Conservation (phyloP, 2,888 invertebrate species). For the Ophion obscuratus region DNA sequence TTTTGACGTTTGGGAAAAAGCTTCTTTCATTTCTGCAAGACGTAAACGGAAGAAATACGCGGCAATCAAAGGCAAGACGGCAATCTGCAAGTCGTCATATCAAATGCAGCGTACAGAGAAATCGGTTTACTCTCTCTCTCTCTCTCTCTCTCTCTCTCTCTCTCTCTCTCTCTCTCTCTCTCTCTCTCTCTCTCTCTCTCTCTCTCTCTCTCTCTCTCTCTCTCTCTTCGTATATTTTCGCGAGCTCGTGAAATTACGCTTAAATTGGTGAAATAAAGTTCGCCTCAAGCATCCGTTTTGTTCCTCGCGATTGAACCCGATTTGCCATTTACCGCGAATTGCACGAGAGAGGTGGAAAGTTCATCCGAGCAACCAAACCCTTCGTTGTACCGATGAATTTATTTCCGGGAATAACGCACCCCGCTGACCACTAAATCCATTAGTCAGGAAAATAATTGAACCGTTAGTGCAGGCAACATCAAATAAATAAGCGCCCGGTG, state of each 20-base stretch:
- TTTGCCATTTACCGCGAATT: slow-evolving; percentile 35
- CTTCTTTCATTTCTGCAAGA: background rate
- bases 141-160: slow-evolving; percentile 34
- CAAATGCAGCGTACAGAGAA: slow-evolving; percentile 1
- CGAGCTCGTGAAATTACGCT: background rate
- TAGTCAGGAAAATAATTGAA: slow-evolving; percentile 40
- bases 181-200: slow-evolving; percentile 18
- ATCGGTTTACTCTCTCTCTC: slow-evolving; percentile 19
- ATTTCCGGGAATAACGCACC: slow-evolving; percentile 17
- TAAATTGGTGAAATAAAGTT: slow-evolving; percentile 52
- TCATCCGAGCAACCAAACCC: background rate
- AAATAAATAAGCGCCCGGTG: slow-evolving; percentile 29
- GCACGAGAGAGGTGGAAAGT: slow-evolving; percentile 5
- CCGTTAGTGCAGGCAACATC: slow-evolving; percentile 23
- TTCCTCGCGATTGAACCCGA: slow-evolving; percentile 34
- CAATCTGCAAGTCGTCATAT: slow-evolving; percentile 37
- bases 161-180: slow-evolving; percentile 34
- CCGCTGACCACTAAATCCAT: slow-evolving; percentile 31
- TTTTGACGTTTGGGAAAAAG: background rate
- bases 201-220: slow-evolving; percentile 18
- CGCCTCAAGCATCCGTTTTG: slow-evolving; percentile 7
- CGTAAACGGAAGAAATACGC: background rate
- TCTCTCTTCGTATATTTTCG: slow-evolving; percentile 20
- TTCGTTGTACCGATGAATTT: slow-evolving; percentile 29
- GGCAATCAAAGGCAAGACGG: slow-evolving; percentile 19